phyloP scores from a whole-genome alignment of 2,888 invertebrate species.

The Tiphia femorata region DNA sequence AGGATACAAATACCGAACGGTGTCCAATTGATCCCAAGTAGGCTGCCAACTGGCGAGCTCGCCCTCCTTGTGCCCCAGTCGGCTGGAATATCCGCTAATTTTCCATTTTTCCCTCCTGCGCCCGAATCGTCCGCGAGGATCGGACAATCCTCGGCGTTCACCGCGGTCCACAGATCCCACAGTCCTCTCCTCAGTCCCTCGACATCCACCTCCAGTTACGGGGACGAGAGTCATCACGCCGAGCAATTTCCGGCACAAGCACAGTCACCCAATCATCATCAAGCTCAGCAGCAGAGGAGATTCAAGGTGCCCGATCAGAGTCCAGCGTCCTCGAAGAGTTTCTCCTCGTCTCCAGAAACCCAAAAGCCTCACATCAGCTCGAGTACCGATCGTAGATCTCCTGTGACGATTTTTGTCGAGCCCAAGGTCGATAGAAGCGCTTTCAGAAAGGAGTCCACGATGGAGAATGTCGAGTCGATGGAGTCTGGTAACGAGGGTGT shows the following conservation, averaged over 20 bases:
- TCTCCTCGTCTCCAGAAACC: slow-evolving; percentile 60
- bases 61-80: slow-evolving; percentile 76
- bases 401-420: slow-evolving; percentile 44
- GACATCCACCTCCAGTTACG: slow-evolving; percentile 78
- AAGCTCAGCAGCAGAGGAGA: slow-evolving; percentile 15
- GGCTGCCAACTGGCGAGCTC: slow-evolving; percentile 76
- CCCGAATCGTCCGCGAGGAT: slow-evolving; percentile 53
- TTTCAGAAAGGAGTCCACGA: slow-evolving; percentile 14
- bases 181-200: slow-evolving; percentile 82
- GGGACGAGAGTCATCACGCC: slow-evolving; percentile 71
- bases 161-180: slow-evolving; percentile 69
- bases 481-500: slow-evolving; percentile 18
- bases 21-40: slow-evolving; percentile 77
- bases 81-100: slow-evolving; percentile 68
- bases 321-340: slow-evolving; percentile 52
- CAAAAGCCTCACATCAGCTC: slow-evolving; percentile 65
- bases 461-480: slow-evolving; percentile 8
- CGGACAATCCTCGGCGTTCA: slow-evolving; percentile 65
- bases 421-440: slow-evolving; percentile 33
- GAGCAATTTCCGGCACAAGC: slow-evolving; percentile 36
- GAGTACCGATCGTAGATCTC: slow-evolving; percentile 59
- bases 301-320: slow-evolving; percentile 62
- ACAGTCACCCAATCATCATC: slow-evolving; percentile 48
- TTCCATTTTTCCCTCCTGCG: slow-evolving; percentile 69
- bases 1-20: slow-evolving; percentile 75